These are phyloP conservation scores for Thymelicus sylvestris DNA, from an alignment of 2,888 invertebrate genomes.

Conservation along the genomic window DNA sequence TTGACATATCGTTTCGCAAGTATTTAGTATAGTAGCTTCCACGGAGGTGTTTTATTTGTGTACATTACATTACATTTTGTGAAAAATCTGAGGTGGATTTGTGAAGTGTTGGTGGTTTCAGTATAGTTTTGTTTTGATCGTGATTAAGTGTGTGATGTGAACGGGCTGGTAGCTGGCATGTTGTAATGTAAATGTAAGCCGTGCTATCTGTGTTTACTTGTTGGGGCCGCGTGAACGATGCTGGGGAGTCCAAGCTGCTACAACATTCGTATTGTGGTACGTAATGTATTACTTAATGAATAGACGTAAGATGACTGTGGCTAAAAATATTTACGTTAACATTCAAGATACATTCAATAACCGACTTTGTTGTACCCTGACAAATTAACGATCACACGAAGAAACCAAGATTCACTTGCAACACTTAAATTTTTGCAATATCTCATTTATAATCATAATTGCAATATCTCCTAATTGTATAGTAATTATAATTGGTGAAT, in stretches of 20 bases:
- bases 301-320: not conserved
- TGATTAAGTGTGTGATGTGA: slow-evolving; percentile 19
- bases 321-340: not conserved
- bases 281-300: not conserved
- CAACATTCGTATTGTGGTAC: slow-evolving; percentile 23
- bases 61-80: slow-evolving; percentile 57
- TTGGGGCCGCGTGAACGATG: slow-evolving; percentile 25
- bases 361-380: too few species aligned
- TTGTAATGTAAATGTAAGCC: slow-evolving; percentile 22
- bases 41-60: slow-evolving; percentile 75
- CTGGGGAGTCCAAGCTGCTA: slow-evolving; percentile 13
- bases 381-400: too few species aligned
- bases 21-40: slow-evolving; percentile 74
- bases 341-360: too few species aligned
- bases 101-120: slow-evolving; percentile 44
- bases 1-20: slow-evolving; percentile 80
- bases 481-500: too few species aligned
- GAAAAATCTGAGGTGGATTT: slow-evolving; percentile 58
- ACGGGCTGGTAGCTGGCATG: not conserved
- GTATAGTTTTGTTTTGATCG: slow-evolving; percentile 21
- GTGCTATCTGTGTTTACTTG: slow-evolving; percentile 27
- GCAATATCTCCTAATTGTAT: too few species aligned
- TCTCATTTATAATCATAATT: too few species aligned
- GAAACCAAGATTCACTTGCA: too few species aligned
- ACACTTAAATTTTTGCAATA: too few species aligned